These are phyloP conservation scores for Chauna torquata DNA, from an alignment of 2,113 vertebrate genomes.

Conservation along the genomic window DNA sequence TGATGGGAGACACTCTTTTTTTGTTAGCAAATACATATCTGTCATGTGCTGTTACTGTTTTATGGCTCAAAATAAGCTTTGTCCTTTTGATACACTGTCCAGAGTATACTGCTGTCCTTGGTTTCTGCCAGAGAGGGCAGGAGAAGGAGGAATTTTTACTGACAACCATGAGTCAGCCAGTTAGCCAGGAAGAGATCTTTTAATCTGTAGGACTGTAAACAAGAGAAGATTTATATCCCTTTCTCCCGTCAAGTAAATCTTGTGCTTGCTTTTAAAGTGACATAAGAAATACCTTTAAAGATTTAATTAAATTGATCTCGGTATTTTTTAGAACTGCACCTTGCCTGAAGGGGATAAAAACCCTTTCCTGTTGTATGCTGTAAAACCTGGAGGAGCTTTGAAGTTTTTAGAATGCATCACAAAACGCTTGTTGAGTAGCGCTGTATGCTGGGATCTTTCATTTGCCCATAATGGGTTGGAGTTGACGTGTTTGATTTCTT, in stretches of 20 bases:
- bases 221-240: background rate
- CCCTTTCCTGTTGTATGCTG: background rate
- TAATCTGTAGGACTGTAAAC: background rate
- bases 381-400: background rate
- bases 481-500: background rate
- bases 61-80: conserved; percentile 44
- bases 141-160: background rate
- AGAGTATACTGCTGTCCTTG: background rate
- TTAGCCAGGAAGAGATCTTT: conserved; percentile 19
- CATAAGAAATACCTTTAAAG: conserved; percentile 38
- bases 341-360: background rate
- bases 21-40: background rate
- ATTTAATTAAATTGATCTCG: conserved; percentile 53
- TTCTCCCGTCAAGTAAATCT: conserved; percentile 5
- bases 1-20: background rate
- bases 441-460: background rate
- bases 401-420: background rate
- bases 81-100: background rate
- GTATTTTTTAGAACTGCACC: conserved; percentile 1
- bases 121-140: background rate
- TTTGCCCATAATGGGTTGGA: background rate
- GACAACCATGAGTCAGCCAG: background rate
- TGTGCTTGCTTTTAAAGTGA: conserved; percentile 39
- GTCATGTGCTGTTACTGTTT: background rate
- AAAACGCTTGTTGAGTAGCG: background rate